Evolutionary conservation across 2,888 invertebrate species (phyloP), one percentile per base, ranked within the genome.

Genomic region (Leuctra nigra): DNA sequence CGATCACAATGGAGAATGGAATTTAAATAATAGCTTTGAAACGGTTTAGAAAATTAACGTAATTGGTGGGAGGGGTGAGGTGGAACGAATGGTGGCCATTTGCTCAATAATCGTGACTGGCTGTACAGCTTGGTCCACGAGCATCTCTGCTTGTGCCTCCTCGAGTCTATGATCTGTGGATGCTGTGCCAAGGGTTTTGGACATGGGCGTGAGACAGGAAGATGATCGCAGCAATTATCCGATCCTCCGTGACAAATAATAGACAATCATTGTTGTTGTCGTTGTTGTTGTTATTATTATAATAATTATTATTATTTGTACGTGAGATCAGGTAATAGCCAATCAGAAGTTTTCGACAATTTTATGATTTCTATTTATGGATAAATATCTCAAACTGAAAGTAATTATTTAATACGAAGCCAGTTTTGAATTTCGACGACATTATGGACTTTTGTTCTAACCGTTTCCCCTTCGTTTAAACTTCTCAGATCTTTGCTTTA

Each of bases 1-100:
- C 64, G 63, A 64, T 67, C 67, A 70, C 70, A 71, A 71, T 70
- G 68, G 69, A 66, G 70, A 69, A 67, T 68, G 70, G 70, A 70
- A 71, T 71, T 70, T 70, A 70, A 72, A 71, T 71, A 68, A 70
- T 69, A 69, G 65, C 67, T 65, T 64, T 59, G 59, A 64, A 67
- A 66, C 67, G 63, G 66, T 69, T 69, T 64, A 52, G 66, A 66
- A 68, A 70, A 69, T 71, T 68, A 70, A 68, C 66, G 67, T 70
- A 70, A 70, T 70, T 66, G 67, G 65, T 67, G 67, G 71, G 67
- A 65, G 66, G 66, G 64, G 61, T 39, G 38, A 35, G 55, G 56
- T 55, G 55, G 59, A 59, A 59, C 59, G 55, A 56, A 59, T 59
- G 54, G 59, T 54, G 54, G 56, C 56, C 59, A 59, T 59, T 57